phyloP scores from a whole-genome alignment of 2,113 vertebrate species.

The Sander lucioperca region DNA sequence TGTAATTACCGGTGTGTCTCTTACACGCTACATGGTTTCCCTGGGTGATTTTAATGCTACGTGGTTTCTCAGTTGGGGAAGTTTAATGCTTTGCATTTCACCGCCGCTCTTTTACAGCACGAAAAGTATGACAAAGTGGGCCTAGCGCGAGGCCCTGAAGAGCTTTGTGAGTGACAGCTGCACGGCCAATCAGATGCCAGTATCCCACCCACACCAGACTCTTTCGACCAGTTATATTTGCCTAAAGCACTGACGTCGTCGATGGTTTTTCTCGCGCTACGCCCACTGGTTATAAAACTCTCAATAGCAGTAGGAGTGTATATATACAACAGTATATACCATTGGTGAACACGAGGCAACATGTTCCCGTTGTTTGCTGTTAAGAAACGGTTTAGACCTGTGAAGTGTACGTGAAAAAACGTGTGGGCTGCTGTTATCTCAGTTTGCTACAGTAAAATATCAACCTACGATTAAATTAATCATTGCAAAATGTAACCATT shows the following conservation, averaged over 20 bases:
- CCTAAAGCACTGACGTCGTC: not conserved
- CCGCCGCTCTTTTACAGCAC: conserved; percentile 55
- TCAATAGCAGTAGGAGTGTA: conserved; percentile 1
- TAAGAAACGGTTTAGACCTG: not conserved
- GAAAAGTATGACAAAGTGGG: conserved; percentile 75
- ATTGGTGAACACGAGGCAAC: rapidly evolving
- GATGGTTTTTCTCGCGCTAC: conserved; percentile 21
- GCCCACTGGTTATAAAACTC: conserved; percentile 76
- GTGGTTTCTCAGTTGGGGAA: conserved; percentile 34
- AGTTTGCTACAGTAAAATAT: not conserved
- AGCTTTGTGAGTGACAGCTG: conserved; percentile 57
- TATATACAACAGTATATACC: not conserved
- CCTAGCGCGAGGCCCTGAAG: conserved; percentile 75
- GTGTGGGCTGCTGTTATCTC: not conserved
- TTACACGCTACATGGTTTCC: rapidly evolving
- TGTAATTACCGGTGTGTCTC: rapidly evolving
- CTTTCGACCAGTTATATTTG: conserved; percentile 22
- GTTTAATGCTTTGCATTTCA: conserved; percentile 61
- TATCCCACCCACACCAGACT: not conserved
- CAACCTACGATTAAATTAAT: not conserved
- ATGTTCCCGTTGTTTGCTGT: rapidly evolving
- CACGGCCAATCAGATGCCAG: conserved; percentile 45
- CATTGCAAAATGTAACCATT: rapidly evolving
- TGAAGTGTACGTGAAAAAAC: not conserved
- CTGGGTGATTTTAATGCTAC: not conserved